Evolutionary conservation across 2,797 vertebrate species (phyloP).

Genomic region (Salarias fasciatus): DNA sequence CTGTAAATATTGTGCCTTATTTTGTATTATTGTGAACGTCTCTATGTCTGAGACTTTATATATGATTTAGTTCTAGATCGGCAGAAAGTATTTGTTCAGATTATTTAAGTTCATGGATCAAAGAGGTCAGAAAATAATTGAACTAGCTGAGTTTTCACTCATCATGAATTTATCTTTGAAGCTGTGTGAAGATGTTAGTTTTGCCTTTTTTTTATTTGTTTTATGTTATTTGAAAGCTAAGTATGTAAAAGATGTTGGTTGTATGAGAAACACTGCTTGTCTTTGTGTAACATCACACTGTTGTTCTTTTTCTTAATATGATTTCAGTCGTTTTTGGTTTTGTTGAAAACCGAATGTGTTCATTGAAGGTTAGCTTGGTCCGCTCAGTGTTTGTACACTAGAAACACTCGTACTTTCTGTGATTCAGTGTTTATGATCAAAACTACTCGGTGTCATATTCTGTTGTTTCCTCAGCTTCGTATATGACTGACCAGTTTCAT

Average conservation of each 20-base stretch:
- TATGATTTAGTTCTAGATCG: conserved; percentile 28
- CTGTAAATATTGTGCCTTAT: conserved; percentile 64
- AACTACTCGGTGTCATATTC: conserved; percentile 29
- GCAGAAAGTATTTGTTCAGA: conserved; percentile 44
- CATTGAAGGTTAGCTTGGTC: conserved; percentile 15
- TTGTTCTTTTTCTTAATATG: background rate
- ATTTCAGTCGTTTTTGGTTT: conserved; percentile 8
- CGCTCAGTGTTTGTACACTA: conserved; percentile 15
- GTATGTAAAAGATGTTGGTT: conserved; percentile 13
- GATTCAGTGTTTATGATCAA: conserved; percentile 53
- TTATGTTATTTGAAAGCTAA: conserved; percentile 16
- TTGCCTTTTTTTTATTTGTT: conserved; percentile 1
- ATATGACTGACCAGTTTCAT: conserved; percentile 29
- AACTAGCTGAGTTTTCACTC: conserved; percentile 12
- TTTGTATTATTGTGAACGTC: conserved; percentile 54
- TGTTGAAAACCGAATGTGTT: background rate
- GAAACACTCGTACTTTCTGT: conserved; percentile 25
- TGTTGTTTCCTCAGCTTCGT: conserved; percentile 16
- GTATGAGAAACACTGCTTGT: conserved; percentile 25
- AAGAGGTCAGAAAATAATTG: conserved; percentile 20
- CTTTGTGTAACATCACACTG: conserved; percentile 28
- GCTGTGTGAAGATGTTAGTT: conserved; percentile 23
- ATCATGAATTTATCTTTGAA: conserved; percentile 31
- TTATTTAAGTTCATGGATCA: conserved; percentile 53
- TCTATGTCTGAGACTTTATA: conserved; percentile 39